These are phyloP conservation scores for Amia ocellicauda DNA, from an alignment of 2,113 vertebrate genomes.

Conservation along the genomic window DNA sequence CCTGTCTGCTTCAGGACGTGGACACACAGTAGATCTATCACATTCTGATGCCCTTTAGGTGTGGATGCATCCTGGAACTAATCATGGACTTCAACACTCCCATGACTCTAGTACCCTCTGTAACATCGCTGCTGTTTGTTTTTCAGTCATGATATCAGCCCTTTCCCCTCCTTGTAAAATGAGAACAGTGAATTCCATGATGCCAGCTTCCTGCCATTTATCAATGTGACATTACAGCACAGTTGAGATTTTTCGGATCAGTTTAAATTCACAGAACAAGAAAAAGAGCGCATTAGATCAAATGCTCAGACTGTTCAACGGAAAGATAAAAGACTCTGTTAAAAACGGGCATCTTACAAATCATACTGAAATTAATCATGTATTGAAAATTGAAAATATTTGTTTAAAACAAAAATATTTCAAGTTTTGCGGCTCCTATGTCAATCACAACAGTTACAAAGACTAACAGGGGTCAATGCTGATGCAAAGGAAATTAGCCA, in stretches of 20 bases:
- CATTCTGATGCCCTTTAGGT: not conserved
- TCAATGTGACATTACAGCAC: not conserved
- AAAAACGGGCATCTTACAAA: not conserved
- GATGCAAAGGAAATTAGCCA: not conserved
- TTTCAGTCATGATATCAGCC: constrained; percentile 2
- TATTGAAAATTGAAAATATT: no score
- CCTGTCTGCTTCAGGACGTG: constrained; percentile 10
- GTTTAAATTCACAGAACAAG: no score
- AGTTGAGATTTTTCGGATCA: no score
- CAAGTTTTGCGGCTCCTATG: not conserved
- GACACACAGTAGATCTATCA: not conserved
- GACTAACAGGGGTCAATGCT: not conserved
- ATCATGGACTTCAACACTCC: constrained; percentile 6
- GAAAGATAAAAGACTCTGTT: not conserved
- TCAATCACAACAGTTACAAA: not conserved
- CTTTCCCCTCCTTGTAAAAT: constrained; percentile 5
- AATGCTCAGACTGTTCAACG: not conserved
- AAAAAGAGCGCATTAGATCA: no score
- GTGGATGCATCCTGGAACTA: constrained; percentile 11
- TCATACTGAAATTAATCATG: not conserved
- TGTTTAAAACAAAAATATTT: no score
- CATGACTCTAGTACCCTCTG: not conserved
- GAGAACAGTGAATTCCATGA: constrained; percentile 1
- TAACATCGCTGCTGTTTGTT: not conserved
- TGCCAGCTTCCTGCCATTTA: not conserved